Evolutionary conservation across 2,113 vertebrate genomes (phyloP).

Genomic region (Chascanopsetta lugubris): DNA sequence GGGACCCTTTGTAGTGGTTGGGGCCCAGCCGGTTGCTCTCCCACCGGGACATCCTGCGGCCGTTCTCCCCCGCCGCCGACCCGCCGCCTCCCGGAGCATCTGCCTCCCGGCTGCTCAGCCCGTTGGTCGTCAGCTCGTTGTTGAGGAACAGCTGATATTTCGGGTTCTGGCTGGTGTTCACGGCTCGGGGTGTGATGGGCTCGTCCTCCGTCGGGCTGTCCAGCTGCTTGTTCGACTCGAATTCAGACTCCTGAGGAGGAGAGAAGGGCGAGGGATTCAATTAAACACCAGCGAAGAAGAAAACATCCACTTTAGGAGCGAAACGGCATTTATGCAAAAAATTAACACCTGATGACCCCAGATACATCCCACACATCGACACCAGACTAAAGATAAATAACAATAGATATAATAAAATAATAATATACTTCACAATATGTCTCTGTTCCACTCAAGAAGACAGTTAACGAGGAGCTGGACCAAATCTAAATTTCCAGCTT

Average conservation of each 20-base stretch:
- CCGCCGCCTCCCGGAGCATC: conserved; percentile 48
- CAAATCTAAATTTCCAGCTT: too few species aligned
- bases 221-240: conserved; percentile 62
- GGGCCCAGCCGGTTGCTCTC: conserved; percentile 53
- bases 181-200: conserved; percentile 38
- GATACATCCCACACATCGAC: too few species aligned
- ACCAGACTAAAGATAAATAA: too few species aligned
- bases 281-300: too few species aligned
- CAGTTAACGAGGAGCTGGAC: too few species aligned
- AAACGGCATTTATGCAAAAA: too few species aligned
- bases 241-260: conserved; percentile 71
- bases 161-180: conserved; percentile 45
- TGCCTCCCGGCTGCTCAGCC: conserved; percentile 55
- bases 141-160: conserved; percentile 80
- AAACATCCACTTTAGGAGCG: too few species aligned
- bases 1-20: conserved; percentile 69
- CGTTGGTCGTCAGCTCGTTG: conserved; percentile 59
- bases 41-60: conserved; percentile 57
- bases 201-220: conserved; percentile 71
- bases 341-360: too few species aligned
- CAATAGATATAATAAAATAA: too few species aligned
- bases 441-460: too few species aligned
- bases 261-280: background rate
- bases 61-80: conserved; percentile 43
- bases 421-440: too few species aligned